A percentile compares a stretch with the other conserved stretches of the same genome.
Evolutionary conservation across 2,113 vertebrate species (phyloP).

Genomic region (Aphyosemion australe): DNA sequence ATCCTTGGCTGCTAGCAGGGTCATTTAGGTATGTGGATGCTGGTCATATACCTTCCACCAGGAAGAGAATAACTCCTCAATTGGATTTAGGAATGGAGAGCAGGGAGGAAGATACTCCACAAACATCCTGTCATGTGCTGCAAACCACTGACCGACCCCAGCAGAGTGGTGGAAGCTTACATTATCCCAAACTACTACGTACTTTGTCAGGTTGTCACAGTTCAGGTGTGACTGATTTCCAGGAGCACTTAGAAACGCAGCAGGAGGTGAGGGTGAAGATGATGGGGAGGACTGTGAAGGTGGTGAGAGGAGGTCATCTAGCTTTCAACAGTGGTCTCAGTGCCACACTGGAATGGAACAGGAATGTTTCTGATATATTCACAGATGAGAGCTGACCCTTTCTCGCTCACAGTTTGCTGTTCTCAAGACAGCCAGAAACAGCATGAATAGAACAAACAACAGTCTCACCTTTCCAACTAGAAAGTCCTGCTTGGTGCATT

Average conservation of each 20-base stretch:
- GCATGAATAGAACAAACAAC: constrained; percentile 24
- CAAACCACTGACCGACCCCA: too few species aligned
- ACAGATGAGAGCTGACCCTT: constrained; percentile 25
- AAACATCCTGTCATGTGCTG: too few species aligned
- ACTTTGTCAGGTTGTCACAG: too few species aligned
- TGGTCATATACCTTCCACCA: too few species aligned
- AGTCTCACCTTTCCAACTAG: constrained; percentile 17
- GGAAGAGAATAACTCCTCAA: too few species aligned
- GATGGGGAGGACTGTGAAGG: constrained; percentile 8
- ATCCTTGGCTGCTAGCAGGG: too few species aligned
- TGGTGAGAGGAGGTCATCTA: constrained; percentile 32
- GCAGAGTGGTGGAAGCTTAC: too few species aligned
- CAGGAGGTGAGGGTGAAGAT: constrained; percentile 28
- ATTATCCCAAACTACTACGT: too few species aligned
- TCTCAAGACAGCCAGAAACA: constrained; percentile 30
- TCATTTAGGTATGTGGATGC: too few species aligned
- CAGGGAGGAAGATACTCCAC: too few species aligned
- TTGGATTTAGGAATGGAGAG: too few species aligned
- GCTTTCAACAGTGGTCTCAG: constrained; percentile 27
- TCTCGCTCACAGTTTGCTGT: constrained; percentile 27
- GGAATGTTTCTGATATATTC: background rate
- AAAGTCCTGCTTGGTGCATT: constrained; percentile 30
- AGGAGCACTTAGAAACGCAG: constrained; percentile 36
- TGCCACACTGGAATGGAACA: background rate
- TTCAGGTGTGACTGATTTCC: constrained; percentile 9